These are phyloP conservation scores for Arge pagana DNA, from an alignment of 2,888 invertebrate genomes.

Conservation along the genomic window DNA sequence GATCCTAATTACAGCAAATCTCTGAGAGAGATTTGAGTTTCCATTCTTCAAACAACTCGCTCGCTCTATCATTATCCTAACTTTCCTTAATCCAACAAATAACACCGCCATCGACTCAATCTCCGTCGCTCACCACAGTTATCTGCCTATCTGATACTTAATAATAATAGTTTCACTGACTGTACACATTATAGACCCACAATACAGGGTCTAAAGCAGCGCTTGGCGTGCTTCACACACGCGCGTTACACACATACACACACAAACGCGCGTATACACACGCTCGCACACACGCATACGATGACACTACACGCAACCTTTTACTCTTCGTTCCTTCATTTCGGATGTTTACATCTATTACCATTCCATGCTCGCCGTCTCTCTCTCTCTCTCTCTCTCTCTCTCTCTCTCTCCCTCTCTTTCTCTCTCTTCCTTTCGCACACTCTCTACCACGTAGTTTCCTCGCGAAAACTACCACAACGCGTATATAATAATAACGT, in stretches of 20 bases:
- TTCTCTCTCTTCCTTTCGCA: constrained; percentile 10
- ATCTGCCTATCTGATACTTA: constrained; percentile 54
- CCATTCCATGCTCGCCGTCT: constrained; percentile 34
- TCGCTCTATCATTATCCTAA: no score
- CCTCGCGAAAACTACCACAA: constrained; percentile 30
- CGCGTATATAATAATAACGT: constrained; percentile 39
- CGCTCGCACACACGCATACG: constrained; percentile 33
- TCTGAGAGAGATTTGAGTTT: no score
- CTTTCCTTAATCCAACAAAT: no score
- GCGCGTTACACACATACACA: constrained; percentile 40
- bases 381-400: constrained; percentile 15
- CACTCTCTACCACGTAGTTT: constrained; percentile 15
- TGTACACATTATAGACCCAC: constrained; percentile 59
- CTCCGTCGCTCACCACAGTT: constrained; percentile 21
- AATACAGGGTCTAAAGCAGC: constrained; percentile 56
- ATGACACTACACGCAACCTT: constrained; percentile 25
- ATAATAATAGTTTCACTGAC: constrained; percentile 59
- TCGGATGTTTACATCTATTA: constrained; percentile 31
- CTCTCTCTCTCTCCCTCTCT: constrained; percentile 11
- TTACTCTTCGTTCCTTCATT: constrained; percentile 27
- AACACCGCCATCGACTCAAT: no score
- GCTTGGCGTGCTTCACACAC: constrained; percentile 48
- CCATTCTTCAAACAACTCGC: no score
- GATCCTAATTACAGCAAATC: no score
- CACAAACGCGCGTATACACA: constrained; percentile 35